A percentile compares a stretch with the other conserved stretches of the same genome.
Conservation (phyloP, 2,113 vertebrate species). For the Prietella phreatophila region DNA sequence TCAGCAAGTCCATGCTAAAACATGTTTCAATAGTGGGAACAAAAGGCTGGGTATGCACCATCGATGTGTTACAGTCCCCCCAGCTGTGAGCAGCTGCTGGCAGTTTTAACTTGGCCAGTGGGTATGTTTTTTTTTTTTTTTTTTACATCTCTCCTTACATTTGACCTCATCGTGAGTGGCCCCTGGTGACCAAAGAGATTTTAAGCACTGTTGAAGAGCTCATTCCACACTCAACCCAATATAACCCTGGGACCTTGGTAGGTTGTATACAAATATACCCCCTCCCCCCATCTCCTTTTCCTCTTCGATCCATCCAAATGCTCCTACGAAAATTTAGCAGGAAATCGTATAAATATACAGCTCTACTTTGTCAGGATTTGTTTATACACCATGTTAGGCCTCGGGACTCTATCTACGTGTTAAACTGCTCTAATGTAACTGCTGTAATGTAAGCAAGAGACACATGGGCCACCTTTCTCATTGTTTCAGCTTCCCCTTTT, state of each 20-base stretch:
- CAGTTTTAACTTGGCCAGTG: neutral
- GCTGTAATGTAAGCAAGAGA: conserved; percentile 28
- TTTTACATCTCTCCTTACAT: conserved; percentile 3
- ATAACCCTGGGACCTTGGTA: neutral
- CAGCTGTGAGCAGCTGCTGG: neutral
- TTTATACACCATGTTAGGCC: conserved; percentile 17
- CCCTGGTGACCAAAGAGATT: conserved; percentile 2
- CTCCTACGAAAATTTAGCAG: neutral
- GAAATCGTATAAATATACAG: conserved; percentile 16
- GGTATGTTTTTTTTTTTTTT: neutral
- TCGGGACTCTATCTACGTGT: conserved; percentile 7
- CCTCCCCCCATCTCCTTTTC: neutral
- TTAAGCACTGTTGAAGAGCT: conserved; percentile 4
- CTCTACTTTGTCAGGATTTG: conserved; percentile 17
- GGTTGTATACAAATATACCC: neutral
- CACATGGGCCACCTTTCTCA: conserved; percentile 14
- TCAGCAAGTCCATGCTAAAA: neutral
- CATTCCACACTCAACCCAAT: neutral
- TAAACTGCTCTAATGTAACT: conserved; percentile 17
- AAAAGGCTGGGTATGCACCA: neutral
- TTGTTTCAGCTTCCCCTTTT: conserved; percentile 29
- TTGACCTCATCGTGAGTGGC: conserved; percentile 16
- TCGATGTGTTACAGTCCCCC: neutral
- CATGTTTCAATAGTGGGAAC: conserved; percentile 7
- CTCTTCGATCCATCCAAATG: neutral